phyloP scores from a whole-genome alignment of 1,140 invertebrate genomes.

The Ditylenchus dipsaci region DNA sequence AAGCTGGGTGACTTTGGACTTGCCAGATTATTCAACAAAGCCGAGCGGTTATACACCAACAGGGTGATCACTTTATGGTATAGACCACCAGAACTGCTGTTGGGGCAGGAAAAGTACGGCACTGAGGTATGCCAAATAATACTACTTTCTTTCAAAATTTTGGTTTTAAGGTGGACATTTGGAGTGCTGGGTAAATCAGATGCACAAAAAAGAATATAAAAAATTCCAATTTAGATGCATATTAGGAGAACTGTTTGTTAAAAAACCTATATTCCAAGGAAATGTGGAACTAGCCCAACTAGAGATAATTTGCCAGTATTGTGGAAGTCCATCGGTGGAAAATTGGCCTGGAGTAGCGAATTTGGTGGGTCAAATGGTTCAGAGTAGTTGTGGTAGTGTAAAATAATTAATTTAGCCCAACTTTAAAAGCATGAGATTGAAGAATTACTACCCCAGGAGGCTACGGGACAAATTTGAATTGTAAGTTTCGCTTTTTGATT shows the following conservation, averaged over 20 bases:
- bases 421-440: conserved; percentile 89
- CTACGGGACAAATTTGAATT: conserved; percentile 84
- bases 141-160: no score
- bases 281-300: conserved; percentile 87
- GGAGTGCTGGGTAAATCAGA: conserved; percentile 81
- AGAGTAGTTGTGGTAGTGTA: no score
- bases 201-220: conserved; percentile 7
- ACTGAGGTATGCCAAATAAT: conserved; percentile 66
- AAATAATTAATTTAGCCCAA: conserved; percentile 70
- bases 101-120: conserved; percentile 76
- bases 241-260: conserved; percentile 89
- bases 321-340: conserved; percentile 91
- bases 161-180: conserved; percentile 77
- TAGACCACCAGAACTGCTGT: conserved; percentile 85
- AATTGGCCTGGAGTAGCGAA: conserved; percentile 95
- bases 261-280: conserved; percentile 91
- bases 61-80: conserved; percentile 92
- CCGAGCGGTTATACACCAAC: conserved; percentile 86
- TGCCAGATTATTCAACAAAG: conserved; percentile 85
- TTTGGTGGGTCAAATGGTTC: conserved; percentile 72
- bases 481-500: conserved; percentile 53
- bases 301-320: conserved; percentile 86
- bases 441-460: conserved; percentile 79
- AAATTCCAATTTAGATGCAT: conserved; percentile 70
- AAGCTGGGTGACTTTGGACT: conserved; percentile 97